Percentiles rank a stretch among this genome's conserved stretches.
Conservation (phyloP, 92 coral and sea anemone species). For the Umimayanthus chanpuru region DNA sequence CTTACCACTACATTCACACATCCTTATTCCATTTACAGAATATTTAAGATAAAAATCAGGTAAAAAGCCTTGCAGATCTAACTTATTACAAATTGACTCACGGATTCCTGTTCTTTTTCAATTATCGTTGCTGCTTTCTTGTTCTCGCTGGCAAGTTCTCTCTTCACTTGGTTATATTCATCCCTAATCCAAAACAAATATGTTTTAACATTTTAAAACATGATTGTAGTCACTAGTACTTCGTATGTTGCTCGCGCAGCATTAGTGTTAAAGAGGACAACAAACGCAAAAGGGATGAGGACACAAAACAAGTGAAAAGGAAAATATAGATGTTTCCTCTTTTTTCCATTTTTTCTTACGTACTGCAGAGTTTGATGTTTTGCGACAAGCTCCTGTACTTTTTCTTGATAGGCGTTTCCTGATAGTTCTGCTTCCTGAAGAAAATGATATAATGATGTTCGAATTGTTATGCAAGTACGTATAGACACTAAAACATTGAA, state of each 20-base stretch:
- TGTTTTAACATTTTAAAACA: not conserved
- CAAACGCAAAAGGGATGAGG: too few species aligned
- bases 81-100: not conserved
- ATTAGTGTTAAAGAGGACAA: not conserved
- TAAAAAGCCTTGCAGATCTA: too few species aligned
- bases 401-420: slow-evolving; percentile 8
- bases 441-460: not conserved
- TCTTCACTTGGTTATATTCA: slow-evolving; percentile 1
- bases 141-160: slow-evolving; percentile 14
- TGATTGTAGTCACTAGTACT: not conserved
- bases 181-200: slow-evolving; percentile 10
- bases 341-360: not conserved
- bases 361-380: slow-evolving; percentile 35
- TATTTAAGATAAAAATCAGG: too few species aligned
- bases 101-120: slow-evolving; percentile 30
- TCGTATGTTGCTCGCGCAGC: not conserved
- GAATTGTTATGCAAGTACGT: not conserved
- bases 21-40: not conserved
- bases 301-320: not conserved
- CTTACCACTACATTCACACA: not conserved
- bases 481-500: not conserved
- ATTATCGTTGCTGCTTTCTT: slow-evolving; percentile 16
- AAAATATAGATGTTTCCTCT: not conserved
- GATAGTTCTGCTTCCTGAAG: slow-evolving; percentile 12
- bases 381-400: slow-evolving; percentile 18